Conservation (phyloP, 2,113 vertebrate genomes). For the Puffinus mauretanicus region DNA sequence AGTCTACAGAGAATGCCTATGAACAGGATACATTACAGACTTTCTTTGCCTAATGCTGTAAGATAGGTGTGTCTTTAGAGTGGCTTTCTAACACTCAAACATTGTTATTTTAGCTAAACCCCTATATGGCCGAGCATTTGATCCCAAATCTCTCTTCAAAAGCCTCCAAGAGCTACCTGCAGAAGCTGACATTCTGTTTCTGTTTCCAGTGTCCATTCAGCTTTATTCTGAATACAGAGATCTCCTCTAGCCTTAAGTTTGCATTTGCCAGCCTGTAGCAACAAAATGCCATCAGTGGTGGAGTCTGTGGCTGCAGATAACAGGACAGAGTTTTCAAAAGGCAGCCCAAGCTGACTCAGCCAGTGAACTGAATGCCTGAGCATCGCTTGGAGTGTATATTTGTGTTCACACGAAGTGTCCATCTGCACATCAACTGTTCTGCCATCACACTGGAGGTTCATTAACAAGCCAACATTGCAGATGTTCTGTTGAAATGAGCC, state of each 20-base stretch:
- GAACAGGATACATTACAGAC: not conserved
- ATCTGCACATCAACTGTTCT: slow-evolving; percentile 67
- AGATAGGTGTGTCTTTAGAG: not conserved
- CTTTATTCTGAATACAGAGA: not conserved
- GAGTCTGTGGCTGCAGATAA: slow-evolving; percentile 40
- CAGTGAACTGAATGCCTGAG: slow-evolving; percentile 72
- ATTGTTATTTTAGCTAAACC: not conserved
- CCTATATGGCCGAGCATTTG: not conserved
- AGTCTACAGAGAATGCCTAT: not conserved
- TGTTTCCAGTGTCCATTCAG: slow-evolving; percentile 70
- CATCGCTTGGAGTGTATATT: slow-evolving; percentile 52
- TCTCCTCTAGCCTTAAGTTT: slow-evolving; percentile 65
- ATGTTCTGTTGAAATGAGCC: slow-evolving; percentile 59
- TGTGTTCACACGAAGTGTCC: slow-evolving; percentile 58
- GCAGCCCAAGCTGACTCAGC: slow-evolving; percentile 70
- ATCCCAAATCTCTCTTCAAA: not conserved
- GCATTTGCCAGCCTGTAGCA: slow-evolving; percentile 75
- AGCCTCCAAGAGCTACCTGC: slow-evolving; percentile 20
- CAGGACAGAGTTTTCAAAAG: slow-evolving; percentile 56
- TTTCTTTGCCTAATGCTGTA: not conserved
- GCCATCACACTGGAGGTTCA: slow-evolving; percentile 64
- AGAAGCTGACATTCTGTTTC: slow-evolving; percentile 71
- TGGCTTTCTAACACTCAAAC: not conserved
- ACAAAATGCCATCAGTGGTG: slow-evolving; percentile 41
- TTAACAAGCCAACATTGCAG: slow-evolving; percentile 55